Conservation (phyloP, 2,888 invertebrate genomes). For the Coremacera marginata region DNA sequence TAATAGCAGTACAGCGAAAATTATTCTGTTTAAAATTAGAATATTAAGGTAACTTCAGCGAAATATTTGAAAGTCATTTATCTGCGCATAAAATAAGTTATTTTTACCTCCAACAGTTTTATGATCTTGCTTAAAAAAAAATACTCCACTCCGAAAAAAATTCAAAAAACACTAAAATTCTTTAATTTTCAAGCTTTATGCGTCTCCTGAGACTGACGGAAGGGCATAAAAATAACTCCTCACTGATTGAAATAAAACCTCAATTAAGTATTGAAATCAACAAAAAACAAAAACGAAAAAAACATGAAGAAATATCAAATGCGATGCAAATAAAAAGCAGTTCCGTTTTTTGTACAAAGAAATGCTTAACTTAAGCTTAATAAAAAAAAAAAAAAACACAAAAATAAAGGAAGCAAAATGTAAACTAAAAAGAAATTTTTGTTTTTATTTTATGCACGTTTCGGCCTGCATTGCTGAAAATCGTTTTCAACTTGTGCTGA, state of each 20-base stretch:
- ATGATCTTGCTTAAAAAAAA: no score
- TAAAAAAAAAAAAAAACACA: not conserved
- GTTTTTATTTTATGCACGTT: slow-evolving; percentile 31
- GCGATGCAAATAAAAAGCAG: not conserved
- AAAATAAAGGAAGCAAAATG: slow-evolving; percentile 8
- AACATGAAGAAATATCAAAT: not conserved
- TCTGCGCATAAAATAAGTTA: no score
- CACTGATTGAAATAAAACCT: not conserved
- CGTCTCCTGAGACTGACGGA: not conserved
- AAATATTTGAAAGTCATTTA: no score
- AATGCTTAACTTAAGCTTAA: not conserved
- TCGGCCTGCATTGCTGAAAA: not conserved
- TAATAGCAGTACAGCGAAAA: no score
- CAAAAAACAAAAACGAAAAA: not conserved
- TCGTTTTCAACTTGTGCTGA: not conserved
- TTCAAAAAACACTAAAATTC: no score
- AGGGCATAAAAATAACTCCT: not conserved
- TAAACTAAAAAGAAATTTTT: slow-evolving; percentile 19
- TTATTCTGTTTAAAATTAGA: no score
- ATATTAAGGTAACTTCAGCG: no score
- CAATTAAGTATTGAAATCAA: not conserved
- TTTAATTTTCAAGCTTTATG: no score
- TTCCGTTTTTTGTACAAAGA: not conserved
- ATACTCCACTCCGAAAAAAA: no score
- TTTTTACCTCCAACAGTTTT: no score